Evolutionary conservation across 2,888 invertebrate genomes (phyloP).

Genomic region (Scelioninae gen. 1): DNA sequence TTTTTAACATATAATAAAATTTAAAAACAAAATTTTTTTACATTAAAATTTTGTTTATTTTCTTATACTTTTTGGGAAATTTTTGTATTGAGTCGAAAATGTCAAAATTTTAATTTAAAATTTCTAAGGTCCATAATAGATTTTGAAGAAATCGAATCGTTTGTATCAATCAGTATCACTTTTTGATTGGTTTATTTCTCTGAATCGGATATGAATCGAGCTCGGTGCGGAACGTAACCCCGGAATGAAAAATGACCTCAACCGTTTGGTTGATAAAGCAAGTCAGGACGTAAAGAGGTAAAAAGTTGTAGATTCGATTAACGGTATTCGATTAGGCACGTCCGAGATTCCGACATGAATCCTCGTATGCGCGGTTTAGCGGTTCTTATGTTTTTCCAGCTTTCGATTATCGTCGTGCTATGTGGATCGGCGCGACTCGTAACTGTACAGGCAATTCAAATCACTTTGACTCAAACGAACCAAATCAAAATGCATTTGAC

Average conservation of each 20-base stretch:
- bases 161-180: too few species aligned
- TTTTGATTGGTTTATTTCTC: too few species aligned
- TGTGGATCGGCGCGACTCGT: conserved; percentile 60
- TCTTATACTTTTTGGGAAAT: too few species aligned
- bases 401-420: conserved; percentile 62
- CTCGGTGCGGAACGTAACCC: too few species aligned
- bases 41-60: too few species aligned
- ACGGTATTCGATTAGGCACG: conserved; percentile 69
- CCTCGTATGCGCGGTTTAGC: conserved; percentile 58
- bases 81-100: too few species aligned
- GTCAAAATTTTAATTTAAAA: too few species aligned
- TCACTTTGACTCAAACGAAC: conserved; percentile 64
- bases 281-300: conserved; percentile 38
- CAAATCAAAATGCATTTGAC: conserved; percentile 59
- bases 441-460: conserved; percentile 61
- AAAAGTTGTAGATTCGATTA: conserved; percentile 60
- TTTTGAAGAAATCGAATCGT: too few species aligned
- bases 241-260: conserved; percentile 20
- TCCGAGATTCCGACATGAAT: conserved; percentile 65
- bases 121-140: too few species aligned
- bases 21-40: too few species aligned
- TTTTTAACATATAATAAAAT: too few species aligned
- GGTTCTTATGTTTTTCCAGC: conserved; percentile 66
- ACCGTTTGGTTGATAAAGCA: conserved; percentile 40
- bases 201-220: too few species aligned